Evolutionary conservation across 2,888 invertebrate species (phyloP), one percentile per base, ranked within the genome.

Genomic region (Dynastes grantii): DNA sequence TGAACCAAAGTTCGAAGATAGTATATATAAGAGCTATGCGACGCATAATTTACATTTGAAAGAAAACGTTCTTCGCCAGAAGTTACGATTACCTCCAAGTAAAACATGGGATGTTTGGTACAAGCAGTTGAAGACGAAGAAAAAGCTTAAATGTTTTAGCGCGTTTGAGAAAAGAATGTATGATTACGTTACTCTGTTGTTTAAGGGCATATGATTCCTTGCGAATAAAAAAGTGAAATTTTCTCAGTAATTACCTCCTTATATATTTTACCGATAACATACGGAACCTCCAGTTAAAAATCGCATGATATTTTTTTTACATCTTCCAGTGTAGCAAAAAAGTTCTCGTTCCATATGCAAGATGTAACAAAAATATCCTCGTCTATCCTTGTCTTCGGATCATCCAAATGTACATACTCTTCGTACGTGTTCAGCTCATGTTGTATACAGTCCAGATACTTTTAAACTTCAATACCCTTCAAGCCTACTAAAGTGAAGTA

Each of bases 21-120:
- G 85, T 68, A 81, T 84, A 2, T 85, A 84, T 70, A 84, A 82
- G 76, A 85, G 86, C 0, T 81, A 79, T 29, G 83, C 80, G 37
- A 86, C 85, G 0, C 83, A 83, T 78, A 87, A 87, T 79, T 79
- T 87, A 58, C 80, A 81, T 29, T 78, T 87, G 78, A 86, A 84
- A 75, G 87, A 87, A 78, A 84, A 83, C 67, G 84, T 86, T 11
- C 32, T 85, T 27, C 82, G 82, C 22, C 84, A 82, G 32, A 85
- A 84, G 73, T 68, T 87, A 58, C 81, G 85, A 45, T 73, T 81
- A 37, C 82, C 84, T 11, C 83, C 83, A 8, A 79, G 83, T 1
- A 81, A 80, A 64, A 86, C 87, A 0, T 82, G 82, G 58, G 82
- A 82, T 11, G 80, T 78, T 16, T 87, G 85, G 84, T 77, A 80